Percentiles rank a stretch among this genome's conserved stretches.
These are phyloP conservation scores for Ctenodactylus gundi DNA, from an alignment of 2,113 vertebrate species.

Conservation along the genomic window DNA sequence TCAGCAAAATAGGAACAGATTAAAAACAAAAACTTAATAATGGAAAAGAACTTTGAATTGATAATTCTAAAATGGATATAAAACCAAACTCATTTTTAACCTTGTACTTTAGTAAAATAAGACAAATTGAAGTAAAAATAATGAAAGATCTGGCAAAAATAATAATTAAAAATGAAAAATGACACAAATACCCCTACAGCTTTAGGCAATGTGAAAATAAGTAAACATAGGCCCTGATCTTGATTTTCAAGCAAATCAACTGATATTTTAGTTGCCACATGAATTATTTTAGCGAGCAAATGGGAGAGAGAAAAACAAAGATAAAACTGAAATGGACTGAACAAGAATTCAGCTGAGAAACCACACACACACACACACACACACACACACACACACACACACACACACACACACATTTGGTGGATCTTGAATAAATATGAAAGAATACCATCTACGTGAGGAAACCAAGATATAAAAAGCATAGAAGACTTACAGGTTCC, in stretches of 20 bases:
- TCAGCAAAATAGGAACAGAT: neutral
- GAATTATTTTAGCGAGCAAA: neutral
- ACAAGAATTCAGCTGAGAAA: neutral
- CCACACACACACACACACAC: too few relatives aligned
- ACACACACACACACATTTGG: too few relatives aligned
- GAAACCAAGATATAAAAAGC: neutral
- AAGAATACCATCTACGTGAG: neutral
- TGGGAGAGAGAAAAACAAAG: neutral
- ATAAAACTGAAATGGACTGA: neutral
- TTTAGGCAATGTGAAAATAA: neutral
- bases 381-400: too few relatives aligned
- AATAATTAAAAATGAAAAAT: slow-evolving; percentile 1
- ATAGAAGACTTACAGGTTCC: neutral
- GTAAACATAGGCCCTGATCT: neutral
- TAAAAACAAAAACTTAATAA: slow-evolving; percentile 39
- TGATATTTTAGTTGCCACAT: neutral
- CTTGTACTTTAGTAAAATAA: slow-evolving; percentile 49
- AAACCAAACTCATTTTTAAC: slow-evolving; percentile 54
- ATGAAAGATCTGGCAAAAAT: slow-evolving; percentile 32
- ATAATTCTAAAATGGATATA: slow-evolving; percentile 5
- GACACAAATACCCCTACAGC: neutral
- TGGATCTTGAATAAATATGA: neutral
- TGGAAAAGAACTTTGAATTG: neutral
- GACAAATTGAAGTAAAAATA: slow-evolving; percentile 38
- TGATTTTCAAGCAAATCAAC: slow-evolving; percentile 6